Conservation (phyloP, 2,113 vertebrate species). For the Tylochromis polylepis region DNA sequence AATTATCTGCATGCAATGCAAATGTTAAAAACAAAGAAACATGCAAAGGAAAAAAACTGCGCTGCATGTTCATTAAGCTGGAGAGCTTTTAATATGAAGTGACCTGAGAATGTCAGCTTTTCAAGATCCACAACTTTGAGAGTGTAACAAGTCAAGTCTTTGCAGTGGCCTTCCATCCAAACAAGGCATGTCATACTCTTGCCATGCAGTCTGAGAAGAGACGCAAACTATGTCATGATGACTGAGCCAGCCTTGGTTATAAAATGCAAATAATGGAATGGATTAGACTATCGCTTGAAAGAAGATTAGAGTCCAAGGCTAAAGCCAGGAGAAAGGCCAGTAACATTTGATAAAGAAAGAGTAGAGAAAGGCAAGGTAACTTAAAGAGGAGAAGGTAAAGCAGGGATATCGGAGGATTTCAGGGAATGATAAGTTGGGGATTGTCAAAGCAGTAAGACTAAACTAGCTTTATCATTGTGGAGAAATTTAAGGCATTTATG, state of each 20-base stretch:
- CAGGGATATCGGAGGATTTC: slow-evolving; percentile 60
- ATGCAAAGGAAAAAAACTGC: neutral
- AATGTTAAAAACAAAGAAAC: neutral
- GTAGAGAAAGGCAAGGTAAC: slow-evolving; percentile 41
- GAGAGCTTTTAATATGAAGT: neutral
- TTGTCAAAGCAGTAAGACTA: slow-evolving; percentile 45
- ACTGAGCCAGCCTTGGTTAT: slow-evolving; percentile 54
- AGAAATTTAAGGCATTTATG: slow-evolving; percentile 48
- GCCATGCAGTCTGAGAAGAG: neutral
- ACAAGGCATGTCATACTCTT: slow-evolving; percentile 23
- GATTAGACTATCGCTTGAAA: slow-evolving; percentile 68
- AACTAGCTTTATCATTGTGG: slow-evolving; percentile 48
- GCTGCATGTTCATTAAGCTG: neutral
- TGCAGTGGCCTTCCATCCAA: slow-evolving; percentile 1
- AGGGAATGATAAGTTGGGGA: slow-evolving; percentile 51
- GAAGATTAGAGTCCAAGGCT: slow-evolving; percentile 71
- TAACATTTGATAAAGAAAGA: slow-evolving; percentile 57
- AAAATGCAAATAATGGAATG: slow-evolving; percentile 73
- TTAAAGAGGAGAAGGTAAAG: slow-evolving; percentile 48
- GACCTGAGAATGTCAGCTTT: neutral
- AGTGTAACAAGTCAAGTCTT: neutral
- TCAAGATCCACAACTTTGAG: neutral
- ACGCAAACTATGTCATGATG: slow-evolving; percentile 20
- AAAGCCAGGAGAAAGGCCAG: slow-evolving; percentile 53
- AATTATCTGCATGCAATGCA: neutral